Evolutionary conservation across 2,113 vertebrate genomes (phyloP).

Genomic region (Cinclus cinclus): DNA sequence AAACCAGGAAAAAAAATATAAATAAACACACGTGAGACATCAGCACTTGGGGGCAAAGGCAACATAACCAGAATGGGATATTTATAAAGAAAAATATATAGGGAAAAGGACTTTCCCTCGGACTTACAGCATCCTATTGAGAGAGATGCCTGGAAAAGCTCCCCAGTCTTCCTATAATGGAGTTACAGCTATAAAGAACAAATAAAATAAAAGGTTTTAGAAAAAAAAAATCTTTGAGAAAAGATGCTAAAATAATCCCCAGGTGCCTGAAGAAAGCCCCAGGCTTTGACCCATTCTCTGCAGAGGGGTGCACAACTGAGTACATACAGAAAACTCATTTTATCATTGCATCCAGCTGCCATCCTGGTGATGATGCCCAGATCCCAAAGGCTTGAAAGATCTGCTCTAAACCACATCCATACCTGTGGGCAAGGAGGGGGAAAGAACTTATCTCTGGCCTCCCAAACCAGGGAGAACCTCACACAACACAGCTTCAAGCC

Average conservation of each 20-base stretch:
- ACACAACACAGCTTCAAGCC: background rate
- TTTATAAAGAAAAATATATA: conserved; percentile 66
- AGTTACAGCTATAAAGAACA: conserved; percentile 35
- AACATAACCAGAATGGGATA: conserved; percentile 53
- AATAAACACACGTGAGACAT: conserved; percentile 39
- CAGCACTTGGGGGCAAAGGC: conserved; percentile 51
- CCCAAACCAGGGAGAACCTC: background rate
- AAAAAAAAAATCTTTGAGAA: background rate
- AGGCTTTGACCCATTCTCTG: background rate
- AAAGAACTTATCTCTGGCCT: background rate
- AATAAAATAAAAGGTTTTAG: background rate
- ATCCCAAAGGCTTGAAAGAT: fast-evolving
- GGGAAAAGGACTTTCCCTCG: conserved; percentile 67
- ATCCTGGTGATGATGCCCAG: background rate
- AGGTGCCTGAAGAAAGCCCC: background rate
- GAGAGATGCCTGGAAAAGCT: conserved; percentile 29
- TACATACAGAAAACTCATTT: fast-evolving
- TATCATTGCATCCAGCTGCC: background rate
- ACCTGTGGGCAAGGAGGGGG: background rate
- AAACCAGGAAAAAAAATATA: conserved; percentile 12
- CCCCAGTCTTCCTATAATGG: background rate
- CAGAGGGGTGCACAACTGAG: background rate
- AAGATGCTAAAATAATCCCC: background rate
- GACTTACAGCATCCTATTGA: conserved; percentile 35
- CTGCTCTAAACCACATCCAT: fast-evolving